Evolutionary conservation across 37 sponge, comb jelly and placozoan genomes (phyloP), one percentile per base, ranked within the genome.

Genomic region (Crambe crambe): DNA sequence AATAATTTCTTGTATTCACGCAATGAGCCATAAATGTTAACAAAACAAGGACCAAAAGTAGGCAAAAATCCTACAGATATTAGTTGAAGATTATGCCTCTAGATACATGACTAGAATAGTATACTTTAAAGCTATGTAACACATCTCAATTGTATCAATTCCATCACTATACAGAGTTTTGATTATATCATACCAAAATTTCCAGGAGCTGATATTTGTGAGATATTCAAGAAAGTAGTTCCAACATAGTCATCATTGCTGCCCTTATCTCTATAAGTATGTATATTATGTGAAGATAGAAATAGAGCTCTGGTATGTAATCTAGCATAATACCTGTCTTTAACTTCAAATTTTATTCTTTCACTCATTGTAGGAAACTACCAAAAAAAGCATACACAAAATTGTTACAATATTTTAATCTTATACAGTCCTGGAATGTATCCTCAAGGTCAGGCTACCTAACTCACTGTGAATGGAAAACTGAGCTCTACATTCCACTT

Each of bases 21-120:
- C 1, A 92, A 90, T n/a, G 92, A 89, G 25, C 97, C 97, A 51
- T 97, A 97, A 41, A 97, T 65, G 73, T 97, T 97, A 57, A 97
- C 63, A 61, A 87, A 97, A 43, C 84, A 74, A 0, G 97, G 97
- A n/a, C 97, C 97, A 84, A 91, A 91, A 29, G 93, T 94, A 20
- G 97, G 97, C 0, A 84, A 83, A 79, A 87, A 94, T 10, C 97
- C 97, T 88, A 32, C 21, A 73, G 37, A 66, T 56, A 29, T 9
- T 9, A n/a, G n/a, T n/a, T n/a, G n/a, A n/a, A n/a, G n/a, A n/a
- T n/a, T n/a, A n/a, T n/a, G n/a, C n/a, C n/a, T n/a, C n/a, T n/a
- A n/a, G n/a, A n/a, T n/a, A n/a, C n/a, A n/a, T n/a, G n/a, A n/a
- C n/a, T n/a, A n/a, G n/a, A n/a, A n/a, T n/a, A n/a, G n/a, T n/a